These are phyloP conservation scores for Muscicapa striata DNA, from an alignment of 2,797 vertebrate genomes.

Conservation along the genomic window DNA sequence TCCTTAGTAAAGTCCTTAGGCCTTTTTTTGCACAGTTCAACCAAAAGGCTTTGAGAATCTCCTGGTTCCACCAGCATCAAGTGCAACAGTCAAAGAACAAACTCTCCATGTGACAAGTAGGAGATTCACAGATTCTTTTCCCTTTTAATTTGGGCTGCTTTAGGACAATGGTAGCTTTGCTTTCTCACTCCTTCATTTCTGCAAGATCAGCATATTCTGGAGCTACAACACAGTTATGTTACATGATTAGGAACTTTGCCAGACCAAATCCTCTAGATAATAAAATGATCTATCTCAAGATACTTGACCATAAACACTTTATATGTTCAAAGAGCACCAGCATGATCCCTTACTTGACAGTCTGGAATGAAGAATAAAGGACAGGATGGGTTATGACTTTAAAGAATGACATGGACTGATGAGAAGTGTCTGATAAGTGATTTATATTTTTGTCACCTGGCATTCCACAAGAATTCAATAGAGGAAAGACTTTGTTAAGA, in stretches of 20 bases:
- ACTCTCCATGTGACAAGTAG: not conserved
- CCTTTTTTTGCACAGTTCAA: not conserved
- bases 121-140: not conserved
- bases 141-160: not conserved
- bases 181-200: slow-evolving; percentile 18
- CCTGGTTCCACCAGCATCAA: not conserved
- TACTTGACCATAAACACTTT: slow-evolving; percentile 38
- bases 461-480: not conserved
- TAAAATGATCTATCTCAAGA: not conserved
- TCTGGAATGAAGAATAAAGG: not conserved
- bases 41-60: not conserved
- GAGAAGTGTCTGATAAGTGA: not conserved
- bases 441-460: not conserved
- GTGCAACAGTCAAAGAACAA: not conserved
- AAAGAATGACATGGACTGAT: not conserved
- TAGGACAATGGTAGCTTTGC: not conserved
- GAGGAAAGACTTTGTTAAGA: not conserved
- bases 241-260: slow-evolving; percentile 23
- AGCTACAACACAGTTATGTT: not conserved
- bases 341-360: not conserved
- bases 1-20: not conserved
- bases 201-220: slow-evolving; percentile 10
- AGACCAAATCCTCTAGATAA: slow-evolving; percentile 30
- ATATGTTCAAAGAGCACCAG: slow-evolving; percentile 45
- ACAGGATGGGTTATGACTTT: not conserved